Conservation (phyloP, 1,140 invertebrate species). For the Hyles euphorbiae region DNA sequence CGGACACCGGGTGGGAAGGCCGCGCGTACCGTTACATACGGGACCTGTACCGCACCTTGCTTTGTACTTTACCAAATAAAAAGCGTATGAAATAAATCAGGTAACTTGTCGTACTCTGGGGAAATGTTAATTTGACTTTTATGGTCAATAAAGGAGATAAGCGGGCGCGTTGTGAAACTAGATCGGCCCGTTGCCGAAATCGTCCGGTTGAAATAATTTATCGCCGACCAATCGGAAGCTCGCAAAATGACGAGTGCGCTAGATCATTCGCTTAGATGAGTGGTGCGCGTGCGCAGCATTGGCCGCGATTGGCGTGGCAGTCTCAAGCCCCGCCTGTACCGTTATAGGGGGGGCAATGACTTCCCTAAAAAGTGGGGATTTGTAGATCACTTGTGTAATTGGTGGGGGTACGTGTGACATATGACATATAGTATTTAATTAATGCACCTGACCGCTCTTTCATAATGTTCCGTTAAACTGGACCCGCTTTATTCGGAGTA, state of each 20-base stretch:
- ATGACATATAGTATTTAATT: conserved; percentile 56
- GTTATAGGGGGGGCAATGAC: conserved; percentile 63
- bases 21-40: conserved; percentile 59
- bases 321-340: conserved; percentile 64
- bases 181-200: conserved; percentile 42
- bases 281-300: conserved; percentile 40
- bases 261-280: conserved; percentile 67
- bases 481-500: no score
- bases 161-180: conserved; percentile 36
- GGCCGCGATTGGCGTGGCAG: conserved; percentile 56
- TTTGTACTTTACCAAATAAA: no score
- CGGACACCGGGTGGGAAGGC: conserved; percentile 63
- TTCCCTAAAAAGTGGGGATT: conserved; percentile 60
- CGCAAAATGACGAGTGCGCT: conserved; percentile 66
- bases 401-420: conserved; percentile 54
- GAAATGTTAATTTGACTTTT: conserved; percentile 19
- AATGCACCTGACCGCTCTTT: conserved; percentile 33
- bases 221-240: conserved; percentile 58
- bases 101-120: no score
- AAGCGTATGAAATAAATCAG: no score
- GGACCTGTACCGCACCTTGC: no score
- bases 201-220: conserved; percentile 42
- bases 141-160: conserved; percentile 19
- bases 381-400: conserved; percentile 47
- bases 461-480: conserved; percentile 13